These are phyloP conservation scores for Macrotus californicus DNA, from an alignment of 2,113 vertebrate genomes.

Conservation along the genomic window DNA sequence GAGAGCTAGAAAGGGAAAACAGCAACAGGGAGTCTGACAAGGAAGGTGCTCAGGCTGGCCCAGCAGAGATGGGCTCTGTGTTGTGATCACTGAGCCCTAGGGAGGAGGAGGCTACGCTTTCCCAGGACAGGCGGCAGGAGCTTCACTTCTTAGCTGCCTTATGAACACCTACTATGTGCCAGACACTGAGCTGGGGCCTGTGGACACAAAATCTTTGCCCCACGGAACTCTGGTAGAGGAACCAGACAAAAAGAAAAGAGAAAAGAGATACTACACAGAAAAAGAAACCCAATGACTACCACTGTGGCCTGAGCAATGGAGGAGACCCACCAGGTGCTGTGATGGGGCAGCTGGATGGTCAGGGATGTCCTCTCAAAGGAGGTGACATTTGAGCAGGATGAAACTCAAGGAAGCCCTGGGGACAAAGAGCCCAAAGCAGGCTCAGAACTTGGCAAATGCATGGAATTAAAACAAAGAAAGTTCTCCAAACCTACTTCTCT, in stretches of 20 bases:
- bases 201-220: background rate
- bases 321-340: background rate
- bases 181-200: background rate
- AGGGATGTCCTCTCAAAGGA: background rate
- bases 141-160: background rate
- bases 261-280: background rate
- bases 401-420: background rate
- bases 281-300: background rate
- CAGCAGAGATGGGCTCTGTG: background rate
- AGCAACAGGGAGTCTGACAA: fast-evolving
- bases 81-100: background rate
- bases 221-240: background rate
- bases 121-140: background rate
- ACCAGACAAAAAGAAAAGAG: too few relatives aligned
- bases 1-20: conserved; percentile 37
- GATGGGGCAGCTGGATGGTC: background rate
- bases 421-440: background rate
- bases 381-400: background rate
- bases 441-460: background rate
- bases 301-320: background rate
- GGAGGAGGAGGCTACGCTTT: background rate
- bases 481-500: background rate
- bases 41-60: fast-evolving
- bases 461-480: background rate
- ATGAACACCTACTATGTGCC: background rate